These are phyloP conservation scores for Dimorphilus gyrociliatus DNA, from an alignment of 2,888 invertebrate genomes.

Conservation along the genomic window DNA sequence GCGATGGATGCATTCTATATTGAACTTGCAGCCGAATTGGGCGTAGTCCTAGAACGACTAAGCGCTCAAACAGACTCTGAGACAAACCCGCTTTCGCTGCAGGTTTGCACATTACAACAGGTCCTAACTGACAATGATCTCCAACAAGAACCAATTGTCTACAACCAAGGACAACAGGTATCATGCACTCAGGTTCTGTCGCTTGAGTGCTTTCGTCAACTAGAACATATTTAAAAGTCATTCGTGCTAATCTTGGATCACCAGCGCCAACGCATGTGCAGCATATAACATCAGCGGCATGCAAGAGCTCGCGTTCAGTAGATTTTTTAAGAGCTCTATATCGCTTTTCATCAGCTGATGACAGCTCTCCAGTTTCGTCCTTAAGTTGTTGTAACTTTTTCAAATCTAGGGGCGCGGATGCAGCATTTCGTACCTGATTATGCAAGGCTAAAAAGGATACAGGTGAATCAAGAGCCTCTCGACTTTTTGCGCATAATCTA, in stretches of 20 bases:
- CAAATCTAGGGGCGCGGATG: constrained; percentile 57
- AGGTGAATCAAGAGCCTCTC: constrained; percentile 93
- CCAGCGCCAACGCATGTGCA: constrained; percentile 98
- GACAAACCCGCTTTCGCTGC: constrained; percentile 90
- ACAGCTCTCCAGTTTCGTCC: constrained; percentile 93
- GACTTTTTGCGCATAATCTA: constrained; percentile 85
- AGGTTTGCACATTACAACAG: constrained; percentile 98
- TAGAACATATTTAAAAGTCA: constrained; percentile 86
- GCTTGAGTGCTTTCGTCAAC: constrained; percentile 96
- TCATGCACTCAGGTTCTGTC: constrained; percentile 89
- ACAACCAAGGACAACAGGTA: constrained; percentile 91
- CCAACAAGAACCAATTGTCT: constrained; percentile 88
- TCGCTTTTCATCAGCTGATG: constrained; percentile 82
- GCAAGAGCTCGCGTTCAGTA: constrained; percentile 63
- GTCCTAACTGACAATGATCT: constrained; percentile 96
- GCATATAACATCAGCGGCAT: constrained; percentile 83
- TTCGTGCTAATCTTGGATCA: constrained; percentile 73
- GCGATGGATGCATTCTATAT: constrained; percentile 96
- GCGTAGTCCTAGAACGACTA: constrained; percentile 88
- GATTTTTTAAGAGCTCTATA: constrained; percentile 75
- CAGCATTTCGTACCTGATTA: constrained; percentile 74
- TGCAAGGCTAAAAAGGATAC: constrained; percentile 91
- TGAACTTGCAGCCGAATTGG: constrained; percentile 87
- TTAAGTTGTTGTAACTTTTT: constrained; percentile 87
- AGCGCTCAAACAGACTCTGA: constrained; percentile 86